Base-by-base conservation (phyloP, 2,888 invertebrate species). In the Phalera bucephala region DNA sequence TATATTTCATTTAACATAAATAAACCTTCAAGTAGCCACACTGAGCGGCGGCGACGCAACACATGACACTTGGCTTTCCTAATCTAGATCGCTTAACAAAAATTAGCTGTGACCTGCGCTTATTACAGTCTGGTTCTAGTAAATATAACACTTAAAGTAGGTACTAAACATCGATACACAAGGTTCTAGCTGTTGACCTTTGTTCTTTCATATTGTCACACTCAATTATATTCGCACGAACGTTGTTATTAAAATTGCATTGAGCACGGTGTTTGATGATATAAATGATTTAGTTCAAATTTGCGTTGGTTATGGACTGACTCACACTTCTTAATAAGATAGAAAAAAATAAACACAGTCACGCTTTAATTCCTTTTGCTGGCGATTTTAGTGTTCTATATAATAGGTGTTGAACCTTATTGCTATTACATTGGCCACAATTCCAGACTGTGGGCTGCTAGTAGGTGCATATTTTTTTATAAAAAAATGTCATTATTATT, bases 71-170 rank as follows among this genome's bases (percentile, higher is more conserved):
- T 65, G 59, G n/a, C n/a, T n/a, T n/a, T n/a, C 62, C 46, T 54
- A 70, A 74, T 65, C 56, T 69, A 66, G 68, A 65, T 45, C 52
- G 42, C 30, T 31, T 57, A 55, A 60, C 51, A 56, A 68, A 67
- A 62, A 52, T 58, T 51, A 36, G 38, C 42, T 36, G 34, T 52
- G 55, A 63, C 58, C 54, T 53, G 61, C 31, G 36, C 56, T 48
- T 44, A 40, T 40, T 31, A 19, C 33, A 39, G 45, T 50, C 47
- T 46, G 42, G 52, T 46, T 52, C 37, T 55, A 45, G 49, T 53
- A 58, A 63, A 64, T 54, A 52, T 56, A 52, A 56, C 31, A 45
- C 45, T 51, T n/a, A 45, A 43, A 25, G 40, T 48, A 42, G 31
- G 10, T 14, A 32, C 35, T 40, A 29, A 22, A 12, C 36, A 41